A percentile compares a stretch with the other conserved stretches of the same genome.
Conservation (phyloP, 2,113 vertebrate species). For the Ptilorrhoa leucosticta region DNA sequence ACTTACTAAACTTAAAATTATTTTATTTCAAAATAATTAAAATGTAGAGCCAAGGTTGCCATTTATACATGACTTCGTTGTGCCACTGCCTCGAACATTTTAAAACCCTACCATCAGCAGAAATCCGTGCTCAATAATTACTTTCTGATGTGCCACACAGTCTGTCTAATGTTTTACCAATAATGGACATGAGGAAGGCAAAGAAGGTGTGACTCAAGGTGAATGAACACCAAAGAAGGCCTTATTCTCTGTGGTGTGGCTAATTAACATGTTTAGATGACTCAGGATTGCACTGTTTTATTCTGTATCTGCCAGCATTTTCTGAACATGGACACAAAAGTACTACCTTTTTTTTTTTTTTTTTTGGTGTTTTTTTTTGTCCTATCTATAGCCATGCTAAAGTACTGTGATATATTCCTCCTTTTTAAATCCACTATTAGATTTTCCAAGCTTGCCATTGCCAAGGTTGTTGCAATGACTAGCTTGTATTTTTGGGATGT, state of each 20-base stretch:
- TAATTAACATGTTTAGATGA: slow-evolving; percentile 49
- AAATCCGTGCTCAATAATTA: slow-evolving; percentile 61
- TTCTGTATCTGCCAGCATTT: slow-evolving; percentile 43
- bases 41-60: slow-evolving; percentile 9
- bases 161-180: slow-evolving; percentile 23
- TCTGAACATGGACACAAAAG: slow-evolving; percentile 30
- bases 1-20: slow-evolving; percentile 37
- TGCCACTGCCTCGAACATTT: slow-evolving; percentile 19
- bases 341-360: background rate
- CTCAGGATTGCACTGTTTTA: slow-evolving; percentile 6
- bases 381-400: slow-evolving; percentile 16
- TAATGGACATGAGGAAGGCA: slow-evolving; percentile 12
- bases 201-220: slow-evolving; percentile 35
- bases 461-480: background rate
- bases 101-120: slow-evolving; percentile 71
- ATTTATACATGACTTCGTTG: slow-evolving; percentile 8
- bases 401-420: background rate
- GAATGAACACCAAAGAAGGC: slow-evolving; percentile 23
- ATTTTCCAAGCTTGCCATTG: background rate
- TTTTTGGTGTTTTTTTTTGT: background rate
- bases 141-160: slow-evolving; percentile 26
- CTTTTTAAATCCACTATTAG: background rate
- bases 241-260: slow-evolving; percentile 34
- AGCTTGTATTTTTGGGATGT: background rate
- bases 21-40: slow-evolving; percentile 54